Conservation (phyloP, 2,797 vertebrate genomes). For the Tarsius wallacei region DNA sequence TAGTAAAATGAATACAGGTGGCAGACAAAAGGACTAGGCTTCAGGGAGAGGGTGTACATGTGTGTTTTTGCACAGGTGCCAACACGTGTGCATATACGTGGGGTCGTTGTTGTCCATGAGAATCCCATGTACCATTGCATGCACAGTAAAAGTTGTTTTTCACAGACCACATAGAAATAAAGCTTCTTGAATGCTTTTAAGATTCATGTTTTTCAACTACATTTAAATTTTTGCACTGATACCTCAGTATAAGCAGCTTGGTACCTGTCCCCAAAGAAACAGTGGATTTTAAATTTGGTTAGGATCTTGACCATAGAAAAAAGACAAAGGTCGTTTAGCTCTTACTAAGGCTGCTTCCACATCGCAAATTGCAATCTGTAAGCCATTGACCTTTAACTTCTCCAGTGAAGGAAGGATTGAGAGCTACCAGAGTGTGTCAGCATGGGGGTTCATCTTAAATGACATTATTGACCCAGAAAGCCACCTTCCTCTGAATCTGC, state of each 20-base stretch:
- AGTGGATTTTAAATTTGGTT: constrained; percentile 54
- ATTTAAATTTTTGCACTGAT: not conserved
- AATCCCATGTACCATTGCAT: rapidly evolving
- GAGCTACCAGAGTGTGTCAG: constrained; percentile 84
- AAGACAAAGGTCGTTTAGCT: constrained; percentile 71
- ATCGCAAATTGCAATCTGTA: constrained; percentile 78
- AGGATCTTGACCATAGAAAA: constrained; percentile 36
- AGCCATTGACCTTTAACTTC: constrained; percentile 84
- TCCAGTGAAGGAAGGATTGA: constrained; percentile 71
- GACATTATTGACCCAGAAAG: constrained; percentile 87
- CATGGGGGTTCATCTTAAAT: constrained; percentile 80
- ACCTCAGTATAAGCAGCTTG: not conserved
- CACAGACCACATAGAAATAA: not conserved
- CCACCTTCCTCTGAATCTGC: constrained; percentile 73
- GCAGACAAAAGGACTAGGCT: not conserved
- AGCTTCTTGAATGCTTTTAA: not conserved
- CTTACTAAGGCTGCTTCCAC: constrained; percentile 58
- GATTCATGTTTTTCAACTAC: not conserved
- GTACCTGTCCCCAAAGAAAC: not conserved
- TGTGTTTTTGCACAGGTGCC: constrained; percentile 37
- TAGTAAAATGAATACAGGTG: not conserved
- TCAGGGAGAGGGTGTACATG: not conserved
- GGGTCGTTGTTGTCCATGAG: not conserved
- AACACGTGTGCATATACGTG: not conserved
- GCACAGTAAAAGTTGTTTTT: not conserved